Evolutionary conservation across 2,113 vertebrate genomes (phyloP).

Genomic region (Coracopsis vasa): DNA sequence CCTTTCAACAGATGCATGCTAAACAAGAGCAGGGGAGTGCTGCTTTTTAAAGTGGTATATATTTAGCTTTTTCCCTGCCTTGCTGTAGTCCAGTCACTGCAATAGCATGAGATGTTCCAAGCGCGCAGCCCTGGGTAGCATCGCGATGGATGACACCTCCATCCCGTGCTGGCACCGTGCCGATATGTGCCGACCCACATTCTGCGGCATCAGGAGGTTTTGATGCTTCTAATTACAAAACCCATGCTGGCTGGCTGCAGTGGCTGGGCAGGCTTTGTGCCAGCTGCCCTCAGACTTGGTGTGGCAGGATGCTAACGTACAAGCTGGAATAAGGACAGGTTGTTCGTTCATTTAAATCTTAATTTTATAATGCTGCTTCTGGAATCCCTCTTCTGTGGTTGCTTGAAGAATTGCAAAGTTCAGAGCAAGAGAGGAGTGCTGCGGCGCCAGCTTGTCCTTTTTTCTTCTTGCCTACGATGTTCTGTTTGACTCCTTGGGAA

Average conservation of each 20-base stretch:
- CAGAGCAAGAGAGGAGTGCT: background rate
- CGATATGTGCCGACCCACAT: background rate
- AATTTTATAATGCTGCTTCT: background rate
- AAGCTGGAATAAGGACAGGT: background rate
- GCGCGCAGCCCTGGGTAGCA: background rate
- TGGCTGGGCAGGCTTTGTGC: background rate
- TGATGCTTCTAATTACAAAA: background rate
- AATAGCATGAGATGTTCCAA: background rate
- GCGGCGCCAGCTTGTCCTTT: background rate
- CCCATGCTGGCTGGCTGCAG: background rate
- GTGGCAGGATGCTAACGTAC: fast-evolving
- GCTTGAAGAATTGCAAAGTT: background rate
- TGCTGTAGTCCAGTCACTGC: background rate
- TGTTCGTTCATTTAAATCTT: background rate
- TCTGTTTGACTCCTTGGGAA: background rate
- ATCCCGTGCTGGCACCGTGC: background rate
- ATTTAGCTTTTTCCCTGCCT: background rate
- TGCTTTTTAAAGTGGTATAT: background rate
- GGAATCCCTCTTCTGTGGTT: background rate
- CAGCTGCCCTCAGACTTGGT: background rate
- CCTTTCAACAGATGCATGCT: background rate
- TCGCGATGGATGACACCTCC: background rate
- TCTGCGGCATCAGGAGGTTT: background rate
- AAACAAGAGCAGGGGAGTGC: slow-evolving; percentile 7
- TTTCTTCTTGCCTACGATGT: background rate